phyloP scores from a whole-genome alignment of 2,888 invertebrate genomes.

The Eumacrocentrus americanus region DNA sequence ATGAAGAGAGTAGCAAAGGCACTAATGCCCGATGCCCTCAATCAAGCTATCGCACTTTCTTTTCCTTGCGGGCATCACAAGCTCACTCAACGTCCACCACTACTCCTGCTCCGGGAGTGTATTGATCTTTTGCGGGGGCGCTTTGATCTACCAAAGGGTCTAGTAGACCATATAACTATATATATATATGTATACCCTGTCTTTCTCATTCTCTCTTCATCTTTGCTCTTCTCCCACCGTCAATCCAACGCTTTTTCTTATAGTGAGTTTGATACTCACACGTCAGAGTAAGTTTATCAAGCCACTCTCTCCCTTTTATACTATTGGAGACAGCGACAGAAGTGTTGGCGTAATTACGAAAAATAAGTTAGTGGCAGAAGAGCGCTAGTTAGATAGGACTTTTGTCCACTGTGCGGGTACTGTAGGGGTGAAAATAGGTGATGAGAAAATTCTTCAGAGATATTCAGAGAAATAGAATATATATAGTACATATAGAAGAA shows the following conservation, averaged over 20 bases:
- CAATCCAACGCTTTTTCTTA: conserved; percentile 30
- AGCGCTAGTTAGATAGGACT: conserved; percentile 51
- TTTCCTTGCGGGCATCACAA: conserved; percentile 32
- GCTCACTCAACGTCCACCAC: conserved; percentile 26
- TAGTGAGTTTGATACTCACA: too few relatives aligned
- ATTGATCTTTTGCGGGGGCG: conserved; percentile 58
- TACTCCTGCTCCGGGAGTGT: conserved; percentile 49
- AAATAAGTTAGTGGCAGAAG: conserved; percentile 56
- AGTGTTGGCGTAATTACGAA: conserved; percentile 56
- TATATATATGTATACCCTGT: conserved; percentile 26
- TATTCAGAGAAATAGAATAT: conserved; percentile 5
- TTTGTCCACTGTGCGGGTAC: too few relatives aligned
- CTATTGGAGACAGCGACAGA: conserved; percentile 46
- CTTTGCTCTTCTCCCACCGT: conserved; percentile 23
- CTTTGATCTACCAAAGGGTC: conserved; percentile 60
- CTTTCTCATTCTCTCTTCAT: conserved; percentile 19
- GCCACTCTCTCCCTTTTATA: conserved; percentile 35
- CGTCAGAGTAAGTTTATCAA: conserved; percentile 55
- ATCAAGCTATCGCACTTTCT: conserved; percentile 53
- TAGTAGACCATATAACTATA: conserved; percentile 30
- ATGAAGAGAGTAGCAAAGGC: conserved; percentile 48
- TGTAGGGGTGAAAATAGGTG: not conserved
- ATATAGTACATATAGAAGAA: conserved; percentile 18
- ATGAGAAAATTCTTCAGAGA: conserved; percentile 5
- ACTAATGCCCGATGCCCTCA: conserved; percentile 57